Evolutionary conservation across 2,888 invertebrate species (phyloP), one percentile per base, ranked within the genome.

Genomic region (Cantharis flavilabris): DNA sequence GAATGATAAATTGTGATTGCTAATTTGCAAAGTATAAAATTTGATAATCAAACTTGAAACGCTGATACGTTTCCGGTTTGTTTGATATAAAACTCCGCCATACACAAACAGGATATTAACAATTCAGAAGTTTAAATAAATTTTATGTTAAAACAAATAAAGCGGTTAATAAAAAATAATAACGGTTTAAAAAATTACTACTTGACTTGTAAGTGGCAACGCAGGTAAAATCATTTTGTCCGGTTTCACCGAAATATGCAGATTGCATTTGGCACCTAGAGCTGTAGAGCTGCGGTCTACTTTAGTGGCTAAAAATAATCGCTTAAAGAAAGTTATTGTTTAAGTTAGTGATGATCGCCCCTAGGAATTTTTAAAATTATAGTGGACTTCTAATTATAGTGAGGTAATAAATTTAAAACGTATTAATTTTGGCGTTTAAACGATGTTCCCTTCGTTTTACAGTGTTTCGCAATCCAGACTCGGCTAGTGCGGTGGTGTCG

Each of bases 91-190:
- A 49, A 49, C 49, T 49, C n/a, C n/a, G 49, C 26, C 65, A 20
- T 13, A 20, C 18, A 26, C 26, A 67, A 67, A 67, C 65, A 67
- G 65, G 65, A 67, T 67, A 67, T 67, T 67, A 67, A 67, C 65
- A 26, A 67, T 67, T 67, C 65, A 67, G 65, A 67, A 67, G 65
- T 67, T 67, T 67, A 67, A 67, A 67, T 26, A 67, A 67, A 67
- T 67, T 64, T 67, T 67, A 26, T 67, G 65, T 23, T 49, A 20
- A 67, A 67, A 67, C 65, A 67, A 67, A 67, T 67, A 67, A 67
- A 23, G 23, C 26, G 26, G 49, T 49, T 49, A 49, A n/a, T n/a
- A 33, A 30, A 28, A 20, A 33, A 49, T 49, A 49, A 49, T 49
- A 49, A 49, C 49, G 49, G 49, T 49, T 49, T n/a, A 49, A 49